Conservation (phyloP, 2,888 invertebrate genomes). For the Dynastes maya region DNA sequence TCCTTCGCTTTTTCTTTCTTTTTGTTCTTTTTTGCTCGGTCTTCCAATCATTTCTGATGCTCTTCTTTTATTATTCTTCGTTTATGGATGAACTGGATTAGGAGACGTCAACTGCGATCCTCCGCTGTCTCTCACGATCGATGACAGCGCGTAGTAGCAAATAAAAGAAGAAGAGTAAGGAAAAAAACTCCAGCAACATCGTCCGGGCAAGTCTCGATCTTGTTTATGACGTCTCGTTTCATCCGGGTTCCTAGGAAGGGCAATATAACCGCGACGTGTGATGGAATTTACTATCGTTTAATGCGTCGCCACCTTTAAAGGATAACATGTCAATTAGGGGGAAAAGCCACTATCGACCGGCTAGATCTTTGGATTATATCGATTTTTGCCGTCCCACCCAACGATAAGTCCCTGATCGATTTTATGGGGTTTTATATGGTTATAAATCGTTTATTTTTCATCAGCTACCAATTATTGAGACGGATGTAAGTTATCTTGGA, state of each 20-base stretch:
- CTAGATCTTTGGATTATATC: no score
- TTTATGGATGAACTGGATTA: conserved; percentile 55
- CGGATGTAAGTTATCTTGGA: no score
- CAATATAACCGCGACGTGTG: background rate
- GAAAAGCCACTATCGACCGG: conserved; percentile 17
- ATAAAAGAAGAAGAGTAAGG: conserved; percentile 22
- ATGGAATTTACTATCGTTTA: conserved; percentile 43
- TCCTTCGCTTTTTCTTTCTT: conserved; percentile 9
- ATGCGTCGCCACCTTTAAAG: conserved; percentile 53
- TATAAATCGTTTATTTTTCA: no score
- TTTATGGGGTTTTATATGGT: no score
- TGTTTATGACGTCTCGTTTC: conserved; percentile 42
- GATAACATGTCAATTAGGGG: conserved; percentile 56
- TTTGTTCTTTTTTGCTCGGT: background rate
- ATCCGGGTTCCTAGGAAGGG: conserved; percentile 47
- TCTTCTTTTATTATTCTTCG: background rate
- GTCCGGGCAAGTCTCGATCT: conserved; percentile 43
- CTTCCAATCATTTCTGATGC: no score
- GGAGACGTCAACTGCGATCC: no score
- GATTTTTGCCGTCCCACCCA: no score
- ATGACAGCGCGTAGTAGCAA: conserved; percentile 27
- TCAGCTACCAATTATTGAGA: no score
- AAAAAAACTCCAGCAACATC: conserved; percentile 33
- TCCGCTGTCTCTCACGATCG: conserved; percentile 37
- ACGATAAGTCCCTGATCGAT: no score